Evolutionary conservation across 2,888 invertebrate genomes (phyloP).

Genomic region (Lasioglossum villosulum): DNA sequence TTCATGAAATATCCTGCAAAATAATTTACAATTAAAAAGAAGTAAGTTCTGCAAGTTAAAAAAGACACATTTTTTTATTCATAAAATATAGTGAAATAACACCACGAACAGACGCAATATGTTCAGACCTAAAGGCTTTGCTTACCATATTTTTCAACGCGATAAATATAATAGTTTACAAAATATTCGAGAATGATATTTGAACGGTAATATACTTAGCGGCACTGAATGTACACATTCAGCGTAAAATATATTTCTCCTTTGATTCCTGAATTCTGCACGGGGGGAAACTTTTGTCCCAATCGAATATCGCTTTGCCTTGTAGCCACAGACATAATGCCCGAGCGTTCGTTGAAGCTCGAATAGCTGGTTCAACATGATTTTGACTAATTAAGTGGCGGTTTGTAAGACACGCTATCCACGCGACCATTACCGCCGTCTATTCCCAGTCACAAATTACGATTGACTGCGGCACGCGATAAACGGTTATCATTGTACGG

Average conservation of each 20-base stretch:
- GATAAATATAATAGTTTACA: too few relatives aligned
- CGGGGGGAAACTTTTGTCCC: background rate
- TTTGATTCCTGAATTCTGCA: background rate
- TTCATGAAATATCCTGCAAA: too few relatives aligned
- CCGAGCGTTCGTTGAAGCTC: slow-evolving; percentile 14
- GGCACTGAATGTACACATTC: background rate
- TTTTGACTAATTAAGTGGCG: slow-evolving; percentile 29
- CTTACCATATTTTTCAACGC: too few relatives aligned
- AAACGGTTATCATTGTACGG: slow-evolving; percentile 40
- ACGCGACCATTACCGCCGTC: slow-evolving; percentile 2
- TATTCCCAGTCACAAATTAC: slow-evolving; percentile 2
- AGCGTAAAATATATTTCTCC: background rate
- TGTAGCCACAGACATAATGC: background rate
- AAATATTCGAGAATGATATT: too few relatives aligned
- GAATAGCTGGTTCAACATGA: slow-evolving; percentile 22
- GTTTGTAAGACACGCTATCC: slow-evolving; percentile 8
- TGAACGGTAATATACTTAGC: too few relatives aligned
- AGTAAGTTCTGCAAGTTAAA: too few relatives aligned
- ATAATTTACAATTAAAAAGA: too few relatives aligned
- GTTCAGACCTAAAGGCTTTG: too few relatives aligned
- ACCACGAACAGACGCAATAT: too few relatives aligned
- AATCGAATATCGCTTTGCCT: background rate
- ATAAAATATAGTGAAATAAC: too few relatives aligned
- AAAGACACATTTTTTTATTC: too few relatives aligned
- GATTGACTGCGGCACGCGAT: background rate